phyloP scores from a whole-genome alignment of 2,113 vertebrate genomes.

The Apaloderma vittatum region DNA sequence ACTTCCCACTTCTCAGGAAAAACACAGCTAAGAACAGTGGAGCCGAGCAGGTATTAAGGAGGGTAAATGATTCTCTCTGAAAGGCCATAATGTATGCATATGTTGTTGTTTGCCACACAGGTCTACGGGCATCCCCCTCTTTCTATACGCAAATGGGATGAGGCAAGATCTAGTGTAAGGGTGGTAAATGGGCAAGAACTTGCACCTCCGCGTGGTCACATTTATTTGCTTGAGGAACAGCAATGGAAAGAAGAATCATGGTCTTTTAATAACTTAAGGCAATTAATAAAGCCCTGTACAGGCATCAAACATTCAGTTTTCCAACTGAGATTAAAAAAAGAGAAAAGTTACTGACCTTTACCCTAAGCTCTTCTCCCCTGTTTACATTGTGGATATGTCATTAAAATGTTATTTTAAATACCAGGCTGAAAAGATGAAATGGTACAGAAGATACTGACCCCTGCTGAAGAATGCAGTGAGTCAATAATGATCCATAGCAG shows the following conservation, averaged over 20 bases:
- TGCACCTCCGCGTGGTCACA: background rate
- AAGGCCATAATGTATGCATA: background rate
- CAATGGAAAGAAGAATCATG: fast-evolving
- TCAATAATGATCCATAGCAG: slow-evolving; percentile 8
- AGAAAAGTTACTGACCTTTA: background rate
- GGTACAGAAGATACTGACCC: background rate
- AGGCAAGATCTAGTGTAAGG: background rate
- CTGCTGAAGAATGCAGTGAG: background rate
- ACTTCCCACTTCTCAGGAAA: background rate
- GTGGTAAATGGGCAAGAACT: background rate
- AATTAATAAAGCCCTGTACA: background rate
- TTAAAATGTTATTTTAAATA: slow-evolving; percentile 30
- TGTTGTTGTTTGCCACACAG: background rate
- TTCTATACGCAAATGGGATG: background rate
- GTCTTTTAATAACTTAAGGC: background rate
- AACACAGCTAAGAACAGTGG: background rate
- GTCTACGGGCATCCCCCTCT: background rate
- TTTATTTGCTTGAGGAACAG: background rate
- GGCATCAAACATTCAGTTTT: background rate
- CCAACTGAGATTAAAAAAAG: background rate
- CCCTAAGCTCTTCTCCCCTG: background rate
- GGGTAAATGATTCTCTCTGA: background rate
- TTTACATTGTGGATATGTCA: slow-evolving; percentile 22
- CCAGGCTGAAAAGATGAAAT: background rate
- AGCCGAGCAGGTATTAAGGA: background rate